Evolutionary conservation across 2,113 vertebrate species (phyloP).

Genomic region (Hucho hucho): DNA sequence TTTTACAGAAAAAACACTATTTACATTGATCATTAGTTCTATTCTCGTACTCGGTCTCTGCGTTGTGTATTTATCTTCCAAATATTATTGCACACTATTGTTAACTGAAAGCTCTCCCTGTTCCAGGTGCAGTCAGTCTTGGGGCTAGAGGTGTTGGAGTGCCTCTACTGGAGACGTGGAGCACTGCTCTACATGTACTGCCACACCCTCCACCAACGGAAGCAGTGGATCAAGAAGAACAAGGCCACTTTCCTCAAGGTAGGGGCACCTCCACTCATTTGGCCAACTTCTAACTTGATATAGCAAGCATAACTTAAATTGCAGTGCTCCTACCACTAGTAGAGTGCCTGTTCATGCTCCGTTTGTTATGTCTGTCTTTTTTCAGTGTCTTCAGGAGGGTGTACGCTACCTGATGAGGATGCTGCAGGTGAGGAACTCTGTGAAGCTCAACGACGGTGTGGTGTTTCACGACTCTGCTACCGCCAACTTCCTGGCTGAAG

Average conservation of each 20-base stretch:
- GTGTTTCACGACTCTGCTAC: constrained; percentile 83
- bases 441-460: constrained; percentile 83
- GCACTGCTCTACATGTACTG: constrained; percentile 97
- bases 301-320: too few relatives aligned
- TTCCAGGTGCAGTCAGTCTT: constrained; percentile 77
- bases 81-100: too few relatives aligned
- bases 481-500: constrained; percentile 88
- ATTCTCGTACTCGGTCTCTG: too few relatives aligned
- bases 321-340: too few relatives aligned
- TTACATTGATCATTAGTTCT: too few relatives aligned
- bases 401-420: constrained; percentile 90
- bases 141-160: constrained; percentile 88
- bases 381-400: constrained; percentile 90
- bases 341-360: too few relatives aligned
- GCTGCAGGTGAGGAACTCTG: constrained; percentile 87
- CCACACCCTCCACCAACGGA: constrained; percentile 88
- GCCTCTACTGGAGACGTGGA: constrained; percentile 93
- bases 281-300: too few relatives aligned
- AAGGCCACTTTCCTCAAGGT: constrained; percentile 86
- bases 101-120: too few relatives aligned
- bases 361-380: too few relatives aligned
- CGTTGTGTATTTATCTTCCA: too few relatives aligned
- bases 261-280: constrained; percentile 2
- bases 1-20: too few relatives aligned
- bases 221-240: constrained; percentile 85